Evolutionary conservation across 2,113 vertebrate species (phyloP).

Genomic region (Aspiorhynchus laticeps): DNA sequence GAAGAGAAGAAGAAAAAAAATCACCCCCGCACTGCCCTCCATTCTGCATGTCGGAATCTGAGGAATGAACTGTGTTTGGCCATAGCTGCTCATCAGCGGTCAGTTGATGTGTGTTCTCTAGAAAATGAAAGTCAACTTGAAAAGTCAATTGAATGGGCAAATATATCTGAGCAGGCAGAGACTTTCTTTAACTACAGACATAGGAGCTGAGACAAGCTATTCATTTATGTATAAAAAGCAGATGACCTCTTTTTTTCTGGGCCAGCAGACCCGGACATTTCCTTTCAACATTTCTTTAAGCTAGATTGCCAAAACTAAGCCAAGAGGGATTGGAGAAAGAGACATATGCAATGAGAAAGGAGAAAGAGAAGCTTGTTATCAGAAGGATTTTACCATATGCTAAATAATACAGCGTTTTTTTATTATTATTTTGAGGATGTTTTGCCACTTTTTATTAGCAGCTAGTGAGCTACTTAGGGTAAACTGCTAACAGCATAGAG

Average conservation of each 20-base stretch:
- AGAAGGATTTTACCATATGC: neutral
- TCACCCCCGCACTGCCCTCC: constrained; percentile 52
- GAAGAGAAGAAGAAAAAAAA: constrained; percentile 14
- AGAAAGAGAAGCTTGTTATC: constrained; percentile 6
- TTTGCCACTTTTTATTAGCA: neutral
- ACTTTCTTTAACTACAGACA: constrained; percentile 11
- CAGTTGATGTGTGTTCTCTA: constrained; percentile 27
- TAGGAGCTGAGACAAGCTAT: constrained; percentile 24
- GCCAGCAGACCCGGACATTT: constrained; percentile 33
- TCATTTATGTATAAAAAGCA: constrained; percentile 29
- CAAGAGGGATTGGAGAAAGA: neutral
- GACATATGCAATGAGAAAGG: neutral
- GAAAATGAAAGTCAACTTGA: constrained; percentile 54
- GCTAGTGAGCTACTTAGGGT: neutral
- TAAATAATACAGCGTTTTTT: neutral
- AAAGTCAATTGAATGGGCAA: constrained; percentile 49
- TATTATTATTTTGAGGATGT: neutral
- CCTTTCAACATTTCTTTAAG: constrained; percentile 36
- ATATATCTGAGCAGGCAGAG: constrained; percentile 33
- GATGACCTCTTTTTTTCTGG: constrained; percentile 41
- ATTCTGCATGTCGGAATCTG: constrained; percentile 52
- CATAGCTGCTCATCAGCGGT: constrained; percentile 44
- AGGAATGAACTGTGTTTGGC: constrained; percentile 50
- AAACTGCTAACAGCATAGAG: neutral
- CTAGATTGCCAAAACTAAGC: neutral